phyloP scores from a whole-genome alignment of 37 sponge, comb jelly and placozoan genomes.

The Geodia barretti region DNA sequence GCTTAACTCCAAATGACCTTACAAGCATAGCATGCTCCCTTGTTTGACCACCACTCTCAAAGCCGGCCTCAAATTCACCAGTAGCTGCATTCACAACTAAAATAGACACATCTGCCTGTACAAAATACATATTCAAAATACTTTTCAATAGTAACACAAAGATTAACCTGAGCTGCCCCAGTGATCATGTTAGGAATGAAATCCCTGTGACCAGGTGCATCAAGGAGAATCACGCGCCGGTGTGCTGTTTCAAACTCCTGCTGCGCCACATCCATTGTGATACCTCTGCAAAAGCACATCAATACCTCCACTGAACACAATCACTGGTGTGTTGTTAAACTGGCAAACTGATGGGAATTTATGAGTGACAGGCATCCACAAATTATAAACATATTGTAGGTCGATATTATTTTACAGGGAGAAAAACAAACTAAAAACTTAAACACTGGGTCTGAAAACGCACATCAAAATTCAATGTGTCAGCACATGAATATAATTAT shows the following conservation, averaged over 20 bases:
- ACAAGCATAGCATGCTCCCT: slow-evolving; percentile 95
- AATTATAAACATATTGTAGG: no score
- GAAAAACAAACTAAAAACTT: no score
- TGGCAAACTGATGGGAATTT: no score
- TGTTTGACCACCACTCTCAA: slow-evolving; percentile 97
- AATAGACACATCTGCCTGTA: slow-evolving; percentile 93
- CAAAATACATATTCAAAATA: no score
- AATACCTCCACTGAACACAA: no score
- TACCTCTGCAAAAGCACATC: slow-evolving; percentile 89
- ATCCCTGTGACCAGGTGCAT: slow-evolving; percentile 98
- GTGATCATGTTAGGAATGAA: slow-evolving; percentile 99
- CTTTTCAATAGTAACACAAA: no score
- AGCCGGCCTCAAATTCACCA: slow-evolving; percentile 99
- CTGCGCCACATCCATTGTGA: slow-evolving; percentile 96
- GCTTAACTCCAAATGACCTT: slow-evolving; percentile 90
- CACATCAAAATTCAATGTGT: no score
- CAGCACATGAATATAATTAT: no score
- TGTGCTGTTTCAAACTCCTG: slow-evolving; percentile 82
- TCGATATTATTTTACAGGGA: no score
- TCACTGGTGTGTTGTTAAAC: no score
- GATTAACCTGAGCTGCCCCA: slow-evolving; percentile 95
- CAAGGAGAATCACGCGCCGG: slow-evolving; percentile 77
- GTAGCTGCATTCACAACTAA: slow-evolving; percentile 89
- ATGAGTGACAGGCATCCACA: no score
- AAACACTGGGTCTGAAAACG: no score